Evolutionary conservation across 2,797 vertebrate species (phyloP).

Genomic region (Triplophysa yarkandensis): DNA sequence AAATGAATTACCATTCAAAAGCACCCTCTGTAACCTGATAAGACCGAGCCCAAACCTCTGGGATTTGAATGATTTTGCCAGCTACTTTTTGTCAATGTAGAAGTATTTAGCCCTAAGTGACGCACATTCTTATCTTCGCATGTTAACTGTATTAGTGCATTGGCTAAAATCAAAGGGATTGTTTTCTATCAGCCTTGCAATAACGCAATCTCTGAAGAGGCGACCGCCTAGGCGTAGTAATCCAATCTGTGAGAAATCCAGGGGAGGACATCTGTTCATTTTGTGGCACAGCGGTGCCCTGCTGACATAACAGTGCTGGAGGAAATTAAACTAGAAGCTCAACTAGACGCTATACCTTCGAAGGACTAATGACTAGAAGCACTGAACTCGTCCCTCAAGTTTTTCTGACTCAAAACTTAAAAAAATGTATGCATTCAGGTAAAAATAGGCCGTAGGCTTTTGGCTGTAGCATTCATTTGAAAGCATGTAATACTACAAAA

Average conservation of each 20-base stretch:
- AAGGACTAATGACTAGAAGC: conserved; percentile 10
- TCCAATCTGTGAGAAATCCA: conserved; percentile 61
- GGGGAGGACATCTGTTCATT: conserved; percentile 63
- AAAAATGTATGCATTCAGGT: neutral
- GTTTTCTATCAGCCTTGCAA: conserved; percentile 42
- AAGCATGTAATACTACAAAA: neutral
- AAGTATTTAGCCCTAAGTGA: neutral
- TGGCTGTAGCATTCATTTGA: neutral
- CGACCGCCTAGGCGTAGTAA: conserved; percentile 61
- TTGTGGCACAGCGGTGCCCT: conserved; percentile 53
- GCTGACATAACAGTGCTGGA: conserved; percentile 50
- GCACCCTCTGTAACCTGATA: conserved; percentile 20
- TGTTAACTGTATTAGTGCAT: neutral
- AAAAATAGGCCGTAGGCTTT: neutral
- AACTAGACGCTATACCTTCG: conserved; percentile 2
- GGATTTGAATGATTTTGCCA: neutral
- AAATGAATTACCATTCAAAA: conserved; percentile 1
- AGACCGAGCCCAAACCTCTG: neutral
- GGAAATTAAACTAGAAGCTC: conserved; percentile 64
- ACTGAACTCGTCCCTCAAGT: neutral
- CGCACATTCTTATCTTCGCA: neutral
- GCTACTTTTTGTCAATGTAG: neutral
- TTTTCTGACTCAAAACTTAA: neutral
- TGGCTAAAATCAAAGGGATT: conserved; percentile 6
- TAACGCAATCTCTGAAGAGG: conserved; percentile 46